Percentiles rank a stretch among this genome's conserved stretches.
Evolutionary conservation across 2,888 invertebrate species (phyloP).

Genomic region (Odontocerum albicorne): DNA sequence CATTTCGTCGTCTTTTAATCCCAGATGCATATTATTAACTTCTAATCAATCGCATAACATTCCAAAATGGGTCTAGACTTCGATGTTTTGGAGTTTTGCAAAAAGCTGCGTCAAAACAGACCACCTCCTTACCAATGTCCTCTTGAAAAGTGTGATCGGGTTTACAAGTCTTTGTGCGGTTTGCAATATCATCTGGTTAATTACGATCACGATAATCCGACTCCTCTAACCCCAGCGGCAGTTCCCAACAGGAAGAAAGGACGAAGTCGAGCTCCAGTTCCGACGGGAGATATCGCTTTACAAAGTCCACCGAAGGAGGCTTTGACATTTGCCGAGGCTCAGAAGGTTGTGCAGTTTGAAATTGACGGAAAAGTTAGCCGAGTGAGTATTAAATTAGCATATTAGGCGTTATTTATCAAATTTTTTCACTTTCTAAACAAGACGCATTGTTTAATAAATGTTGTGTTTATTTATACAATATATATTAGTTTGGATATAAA

Average conservation of each 20-base stretch:
- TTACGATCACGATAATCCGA: constrained; percentile 81
- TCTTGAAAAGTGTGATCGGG: constrained; percentile 79
- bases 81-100: constrained; percentile 83
- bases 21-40: too few relatives aligned
- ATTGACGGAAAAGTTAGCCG: constrained; percentile 78
- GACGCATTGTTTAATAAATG: too few relatives aligned
- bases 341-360: constrained; percentile 84
- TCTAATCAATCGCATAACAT: background rate
- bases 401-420: too few relatives aligned
- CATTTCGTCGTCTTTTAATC: too few relatives aligned
- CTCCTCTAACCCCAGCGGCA: constrained; percentile 63
- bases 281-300: constrained; percentile 56
- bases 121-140: constrained; percentile 87
- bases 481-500: too few relatives aligned
- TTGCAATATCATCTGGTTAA: constrained; percentile 84
- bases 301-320: constrained; percentile 66
- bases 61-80: constrained; percentile 75
- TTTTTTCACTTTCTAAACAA: too few relatives aligned
- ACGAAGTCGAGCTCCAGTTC: constrained; percentile 59
- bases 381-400: constrained; percentile 38
- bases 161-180: constrained; percentile 84
- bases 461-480: too few relatives aligned
- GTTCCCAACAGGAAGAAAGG: constrained; percentile 66
- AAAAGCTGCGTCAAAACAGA: constrained; percentile 77
- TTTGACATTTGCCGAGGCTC: constrained; percentile 80